Base-by-base conservation (phyloP, 2,797 vertebrate genomes). In the Limosa lapponica region DNA sequence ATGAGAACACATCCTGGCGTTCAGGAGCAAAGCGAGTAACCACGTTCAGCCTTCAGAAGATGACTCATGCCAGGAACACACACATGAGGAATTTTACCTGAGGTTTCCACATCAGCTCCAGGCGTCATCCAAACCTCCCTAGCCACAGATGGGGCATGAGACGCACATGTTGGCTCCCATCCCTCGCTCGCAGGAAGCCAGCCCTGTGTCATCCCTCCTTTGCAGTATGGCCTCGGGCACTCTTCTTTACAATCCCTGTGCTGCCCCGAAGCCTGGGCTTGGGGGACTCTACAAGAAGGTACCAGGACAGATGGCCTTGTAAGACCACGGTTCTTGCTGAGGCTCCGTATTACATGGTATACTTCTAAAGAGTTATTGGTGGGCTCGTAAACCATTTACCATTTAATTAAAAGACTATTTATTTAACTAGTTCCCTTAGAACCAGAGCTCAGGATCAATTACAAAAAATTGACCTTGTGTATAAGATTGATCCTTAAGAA, bases 181-280 rank as follows among this genome's bases (percentile, higher is more conserved):
- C n/a, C 70, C 46, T 52, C 0, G 0, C 28, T 32, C 58, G 69
- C 39, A 58, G 25, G 11, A 66, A 58, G 52, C 28, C 84, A 70
- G 37, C 65, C 11, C 41, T 66, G 22, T 1, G 1, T 37, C 51
- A 78, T 10, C 25, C 3, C 16, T 3, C 14, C 16, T 71, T 10
- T 4, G 52, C 32, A 16, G 24, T 1, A 39, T 0, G 2, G 32
- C n/a, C 23, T 37, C 1, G 0, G 8, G 46, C 17, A 18, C 46
- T 39, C 34, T 28, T 67, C 58, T 71, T 41, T 6, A 11, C 8
- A 48, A 16, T 10, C 14, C 16, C 30, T 41, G 61, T 7, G 6
- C 69, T 46, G 55, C 17, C 5, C 22, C 15, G n/a, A 41, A 73
- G 49, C 28, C 39, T 8, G 25, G 14, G 28, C 65, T 36, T 3